Conservation (phyloP, 2,888 invertebrate genomes). For the Abscondita cerata region DNA sequence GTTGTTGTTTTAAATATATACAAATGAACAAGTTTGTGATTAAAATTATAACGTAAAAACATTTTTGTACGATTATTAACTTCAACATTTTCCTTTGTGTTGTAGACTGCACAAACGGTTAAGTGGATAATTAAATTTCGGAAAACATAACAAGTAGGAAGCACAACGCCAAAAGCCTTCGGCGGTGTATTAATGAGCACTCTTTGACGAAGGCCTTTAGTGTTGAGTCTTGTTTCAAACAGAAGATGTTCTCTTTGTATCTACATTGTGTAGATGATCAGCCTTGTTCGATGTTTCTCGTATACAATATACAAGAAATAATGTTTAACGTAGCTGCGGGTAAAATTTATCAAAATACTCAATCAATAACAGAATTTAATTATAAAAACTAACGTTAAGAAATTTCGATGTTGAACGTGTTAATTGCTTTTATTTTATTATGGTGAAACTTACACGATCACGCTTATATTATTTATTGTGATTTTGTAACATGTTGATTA, state of each 20-base stretch:
- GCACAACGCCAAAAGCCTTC: conserved; percentile 39
- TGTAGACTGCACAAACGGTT: conserved; percentile 35
- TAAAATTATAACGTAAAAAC: neutral
- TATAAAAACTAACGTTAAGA: no score
- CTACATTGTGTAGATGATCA: conserved; percentile 53
- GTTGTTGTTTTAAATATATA: conserved; percentile 3
- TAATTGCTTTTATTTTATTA: no score
- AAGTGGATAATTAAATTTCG: conserved; percentile 49
- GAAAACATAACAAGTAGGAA: conserved; percentile 37
- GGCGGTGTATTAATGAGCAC: conserved; percentile 55
- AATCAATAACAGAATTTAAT: neutral
- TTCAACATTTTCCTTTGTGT: conserved; percentile 28
- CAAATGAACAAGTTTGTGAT: conserved; percentile 5
- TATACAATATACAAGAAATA: conserved; percentile 49
- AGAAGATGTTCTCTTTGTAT: conserved; percentile 56
- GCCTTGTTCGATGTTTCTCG: conserved; percentile 50
- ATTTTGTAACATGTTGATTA: no score
- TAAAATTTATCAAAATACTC: conserved; percentile 48
- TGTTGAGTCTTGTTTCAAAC: conserved; percentile 48
- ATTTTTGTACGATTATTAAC: conserved; percentile 22
- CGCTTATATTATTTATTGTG: no score
- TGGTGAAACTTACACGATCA: no score
- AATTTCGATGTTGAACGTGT: no score
- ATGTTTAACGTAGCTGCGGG: conserved; percentile 54
- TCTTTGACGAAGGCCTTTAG: conserved; percentile 42